Conservation (phyloP, 2,797 vertebrate species). For the Acomys russatus region DNA sequence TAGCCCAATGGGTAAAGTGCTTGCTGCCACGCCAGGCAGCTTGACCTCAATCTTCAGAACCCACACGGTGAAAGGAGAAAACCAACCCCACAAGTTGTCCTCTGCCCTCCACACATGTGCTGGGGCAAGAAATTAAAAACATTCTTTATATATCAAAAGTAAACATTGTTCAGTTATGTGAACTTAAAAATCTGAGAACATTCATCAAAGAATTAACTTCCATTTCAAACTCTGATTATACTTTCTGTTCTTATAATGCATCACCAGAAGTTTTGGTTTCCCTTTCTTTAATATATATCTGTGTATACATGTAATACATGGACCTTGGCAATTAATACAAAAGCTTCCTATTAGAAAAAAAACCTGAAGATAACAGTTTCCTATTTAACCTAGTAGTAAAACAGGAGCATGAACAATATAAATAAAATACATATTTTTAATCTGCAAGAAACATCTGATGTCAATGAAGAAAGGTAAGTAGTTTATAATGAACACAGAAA, state of each 20-base stretch:
- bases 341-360: constrained; percentile 35
- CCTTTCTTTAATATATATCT: constrained; percentile 7
- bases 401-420: background rate
- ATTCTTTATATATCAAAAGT: constrained; percentile 51
- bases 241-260: constrained; percentile 26
- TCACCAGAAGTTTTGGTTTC: background rate
- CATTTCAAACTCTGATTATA: constrained; percentile 9
- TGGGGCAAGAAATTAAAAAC: background rate
- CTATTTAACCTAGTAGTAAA: constrained; percentile 28
- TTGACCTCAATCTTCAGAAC: background rate
- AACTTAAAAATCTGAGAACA: constrained; percentile 57
- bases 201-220: constrained; percentile 26
- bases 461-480: constrained; percentile 15
- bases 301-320: background rate
- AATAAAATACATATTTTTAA: constrained; percentile 12
- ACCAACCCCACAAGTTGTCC: background rate
- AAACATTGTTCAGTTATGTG: constrained; percentile 38
- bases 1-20: background rate
- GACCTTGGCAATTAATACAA: constrained; percentile 36
- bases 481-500: constrained; percentile 48
- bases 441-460: constrained; percentile 53
- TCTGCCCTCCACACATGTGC: background rate
- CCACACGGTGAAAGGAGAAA: background rate
- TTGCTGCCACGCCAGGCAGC: background rate
- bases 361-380: constrained; percentile 23